Evolutionary conservation across 30 jellyfish, hydroid and myxozoan species (phyloP).

Genomic region (Pseudorhiza aurosa): DNA sequence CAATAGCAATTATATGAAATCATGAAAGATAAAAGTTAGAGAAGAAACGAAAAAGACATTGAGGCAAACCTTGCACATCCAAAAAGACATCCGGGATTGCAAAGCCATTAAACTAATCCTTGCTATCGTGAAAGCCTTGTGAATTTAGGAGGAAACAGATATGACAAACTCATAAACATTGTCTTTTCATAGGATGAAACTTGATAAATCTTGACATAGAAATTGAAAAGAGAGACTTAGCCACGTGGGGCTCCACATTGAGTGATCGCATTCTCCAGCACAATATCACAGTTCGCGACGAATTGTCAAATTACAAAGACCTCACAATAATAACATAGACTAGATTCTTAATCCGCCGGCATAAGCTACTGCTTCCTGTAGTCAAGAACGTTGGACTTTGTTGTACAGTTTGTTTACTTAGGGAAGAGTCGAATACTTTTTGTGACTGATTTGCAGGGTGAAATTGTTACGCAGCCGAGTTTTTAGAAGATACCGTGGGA

Average conservation of each 20-base stretch:
- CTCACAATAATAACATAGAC: slow-evolving; percentile 19
- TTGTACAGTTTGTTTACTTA: slow-evolving; percentile 30
- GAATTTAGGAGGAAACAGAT: slow-evolving; percentile 19
- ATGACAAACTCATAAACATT: slow-evolving; percentile 27
- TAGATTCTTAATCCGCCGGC: slow-evolving; percentile 27
- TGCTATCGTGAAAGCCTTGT: slow-evolving; percentile 1
- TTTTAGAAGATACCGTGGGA: slow-evolving; percentile 27
- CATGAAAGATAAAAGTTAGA: too few species aligned
- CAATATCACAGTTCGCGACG: not conserved
- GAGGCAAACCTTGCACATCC: not conserved
- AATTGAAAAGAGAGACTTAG: slow-evolving; percentile 17
- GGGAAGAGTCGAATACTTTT: not conserved
- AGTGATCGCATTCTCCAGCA: slow-evolving; percentile 6
- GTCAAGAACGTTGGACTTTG: slow-evolving; percentile 15
- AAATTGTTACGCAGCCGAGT: slow-evolving; percentile 30
- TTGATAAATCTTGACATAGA: not conserved
- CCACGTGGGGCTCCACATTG: slow-evolving; percentile 13
- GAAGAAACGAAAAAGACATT: too few species aligned
- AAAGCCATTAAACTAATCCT: not conserved
- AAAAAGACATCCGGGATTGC: not conserved
- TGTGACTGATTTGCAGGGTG: slow-evolving; percentile 54
- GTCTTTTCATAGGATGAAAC: not conserved
- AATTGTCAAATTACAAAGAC: slow-evolving; percentile 12
- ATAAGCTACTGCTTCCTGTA: not conserved
- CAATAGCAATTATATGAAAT: too few species aligned